These are phyloP conservation scores for Procambarus virginalis DNA, from an alignment of 1,140 invertebrate genomes.

Conservation along the genomic window DNA sequence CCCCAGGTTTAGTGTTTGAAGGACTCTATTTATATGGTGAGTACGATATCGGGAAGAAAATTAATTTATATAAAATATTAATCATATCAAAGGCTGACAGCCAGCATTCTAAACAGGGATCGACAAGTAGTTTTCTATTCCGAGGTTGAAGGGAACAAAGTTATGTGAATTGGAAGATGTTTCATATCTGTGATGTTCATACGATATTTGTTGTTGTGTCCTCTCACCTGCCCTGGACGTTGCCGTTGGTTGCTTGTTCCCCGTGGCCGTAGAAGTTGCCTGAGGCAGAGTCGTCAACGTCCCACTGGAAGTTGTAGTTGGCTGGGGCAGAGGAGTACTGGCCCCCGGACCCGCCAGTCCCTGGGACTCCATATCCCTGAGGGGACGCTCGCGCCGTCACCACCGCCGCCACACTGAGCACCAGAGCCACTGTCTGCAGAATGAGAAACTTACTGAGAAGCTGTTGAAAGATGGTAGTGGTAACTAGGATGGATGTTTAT, in stretches of 20 bases:
- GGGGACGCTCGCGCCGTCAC: not conserved
- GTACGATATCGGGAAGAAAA: too few species aligned
- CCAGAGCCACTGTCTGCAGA: not conserved
- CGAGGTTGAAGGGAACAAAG: too few species aligned
- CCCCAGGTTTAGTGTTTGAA: too few species aligned
- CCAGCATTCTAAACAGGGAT: too few species aligned
- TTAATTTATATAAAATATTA: too few species aligned
- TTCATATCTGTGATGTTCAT: too few species aligned
- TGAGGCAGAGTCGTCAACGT: not conserved
- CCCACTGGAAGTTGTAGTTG: slow-evolving; percentile 5
- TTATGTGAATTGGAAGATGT: too few species aligned
- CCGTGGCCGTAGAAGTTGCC: slow-evolving; percentile 2
- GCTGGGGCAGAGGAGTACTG: not conserved
- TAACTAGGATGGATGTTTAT: too few species aligned
- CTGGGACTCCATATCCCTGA: not conserved
- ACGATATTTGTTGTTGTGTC: not conserved
- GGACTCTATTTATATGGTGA: too few species aligned
- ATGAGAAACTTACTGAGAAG: not conserved
- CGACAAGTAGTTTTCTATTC: too few species aligned
- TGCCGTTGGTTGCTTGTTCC: not conserved
- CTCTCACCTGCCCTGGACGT: not conserved
- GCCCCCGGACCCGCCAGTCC: not conserved
- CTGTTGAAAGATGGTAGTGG: too few species aligned
- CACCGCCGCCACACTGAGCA: not conserved
- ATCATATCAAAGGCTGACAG: too few species aligned